phyloP scores from a whole-genome alignment of 2,797 vertebrate genomes.

The Hyperoplus immaculatus region DNA sequence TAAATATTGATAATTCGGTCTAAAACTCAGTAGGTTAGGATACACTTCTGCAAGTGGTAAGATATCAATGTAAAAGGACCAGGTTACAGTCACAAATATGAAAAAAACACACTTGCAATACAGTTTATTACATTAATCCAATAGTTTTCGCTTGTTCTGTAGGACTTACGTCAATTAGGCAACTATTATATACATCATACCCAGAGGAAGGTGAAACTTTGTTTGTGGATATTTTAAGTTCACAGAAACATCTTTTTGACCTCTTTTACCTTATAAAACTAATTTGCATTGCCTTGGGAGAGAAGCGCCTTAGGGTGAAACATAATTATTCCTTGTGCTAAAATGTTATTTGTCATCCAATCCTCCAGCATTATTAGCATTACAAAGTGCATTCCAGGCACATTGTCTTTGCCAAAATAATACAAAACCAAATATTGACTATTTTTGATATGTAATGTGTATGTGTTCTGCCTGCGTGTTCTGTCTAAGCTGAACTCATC shows the following conservation, averaged over 20 bases:
- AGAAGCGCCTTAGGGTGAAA: background rate
- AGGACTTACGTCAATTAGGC: background rate
- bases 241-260: slow-evolving; percentile 1
- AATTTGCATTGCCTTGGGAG: slow-evolving; percentile 18
- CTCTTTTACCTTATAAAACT: slow-evolving; percentile 19
- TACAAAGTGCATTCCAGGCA: slow-evolving; percentile 5
- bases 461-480: slow-evolving; percentile 3
- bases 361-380: slow-evolving; percentile 23
- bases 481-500: slow-evolving; percentile 13
- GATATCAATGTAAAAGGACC: background rate
- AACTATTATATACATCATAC: background rate
- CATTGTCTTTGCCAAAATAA: slow-evolving; percentile 12
- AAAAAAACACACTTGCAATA: background rate
- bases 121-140: background rate
- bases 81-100: background rate
- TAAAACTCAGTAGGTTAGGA: background rate
- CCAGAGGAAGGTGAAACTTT: background rate
- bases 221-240: slow-evolving; percentile 19
- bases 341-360: slow-evolving; percentile 33
- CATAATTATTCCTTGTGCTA: slow-evolving; percentile 4
- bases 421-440: slow-evolving; percentile 5
- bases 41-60: background rate
- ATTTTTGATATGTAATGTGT: background rate
- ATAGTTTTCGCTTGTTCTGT: background rate
- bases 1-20: background rate